phyloP scores from a whole-genome alignment of 23 tunicate species.

The Botrylloides violaceus region DNA sequence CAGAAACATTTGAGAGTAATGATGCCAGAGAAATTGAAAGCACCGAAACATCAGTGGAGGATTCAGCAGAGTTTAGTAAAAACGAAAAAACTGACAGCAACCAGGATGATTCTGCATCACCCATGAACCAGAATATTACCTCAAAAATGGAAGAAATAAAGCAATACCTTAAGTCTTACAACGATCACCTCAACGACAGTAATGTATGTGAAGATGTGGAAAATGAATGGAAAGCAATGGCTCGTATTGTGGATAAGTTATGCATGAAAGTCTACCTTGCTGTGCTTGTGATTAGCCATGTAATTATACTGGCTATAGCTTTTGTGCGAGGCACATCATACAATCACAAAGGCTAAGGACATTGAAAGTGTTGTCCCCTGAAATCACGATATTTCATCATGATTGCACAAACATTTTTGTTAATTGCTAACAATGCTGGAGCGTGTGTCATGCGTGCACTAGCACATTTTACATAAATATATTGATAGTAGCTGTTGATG shows the following conservation, averaged over 20 bases:
- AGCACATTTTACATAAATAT: too few species aligned
- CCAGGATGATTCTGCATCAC: neutral
- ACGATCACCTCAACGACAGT: conserved; percentile 26
- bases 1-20: too few species aligned
- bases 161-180: conserved; percentile 4
- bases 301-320: conserved; percentile 33
- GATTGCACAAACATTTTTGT: too few species aligned
- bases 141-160: conserved; percentile 24
- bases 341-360: neutral
- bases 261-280: conserved; percentile 44
- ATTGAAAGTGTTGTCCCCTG: too few species aligned
- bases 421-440: too few species aligned
- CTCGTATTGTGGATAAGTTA: conserved; percentile 45
- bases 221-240: conserved; percentile 65
- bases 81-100: neutral
- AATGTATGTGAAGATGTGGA: conserved; percentile 28
- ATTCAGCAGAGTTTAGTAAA: neutral
- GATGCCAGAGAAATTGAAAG: too few species aligned
- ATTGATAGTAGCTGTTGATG: too few species aligned
- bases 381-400: too few species aligned
- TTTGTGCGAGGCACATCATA: neutral
- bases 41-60: neutral
- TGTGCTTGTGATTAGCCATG: conserved; percentile 44
- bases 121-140: neutral
- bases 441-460: too few species aligned